A percentile compares a stretch with the other conserved stretches of the same genome.
Conservation (phyloP, 2,888 invertebrate genomes). For the Athalia cordata region DNA sequence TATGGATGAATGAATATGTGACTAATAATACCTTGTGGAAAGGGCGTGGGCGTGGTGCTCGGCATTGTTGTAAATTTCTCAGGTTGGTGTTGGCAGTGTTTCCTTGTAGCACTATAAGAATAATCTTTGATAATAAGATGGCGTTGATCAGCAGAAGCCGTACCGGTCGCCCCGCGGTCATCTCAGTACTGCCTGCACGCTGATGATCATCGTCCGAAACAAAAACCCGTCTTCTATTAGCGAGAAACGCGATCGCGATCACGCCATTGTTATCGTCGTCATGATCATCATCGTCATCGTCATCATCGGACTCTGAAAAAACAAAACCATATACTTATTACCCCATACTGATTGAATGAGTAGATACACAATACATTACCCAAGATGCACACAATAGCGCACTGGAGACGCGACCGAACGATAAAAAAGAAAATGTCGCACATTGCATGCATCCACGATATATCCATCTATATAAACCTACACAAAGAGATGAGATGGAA, state of each 20-base stretch:
- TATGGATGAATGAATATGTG: neutral
- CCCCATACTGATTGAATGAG: no score
- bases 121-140: slow-evolving; percentile 15
- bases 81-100: slow-evolving; percentile 32
- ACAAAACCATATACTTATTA: neutral
- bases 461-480: no score
- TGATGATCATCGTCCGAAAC: slow-evolving; percentile 42
- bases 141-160: slow-evolving; percentile 42
- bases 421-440: no score
- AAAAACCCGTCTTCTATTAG: slow-evolving; percentile 20
- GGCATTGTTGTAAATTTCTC: slow-evolving; percentile 30
- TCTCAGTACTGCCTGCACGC: slow-evolving; percentile 41
- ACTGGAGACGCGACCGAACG: no score
- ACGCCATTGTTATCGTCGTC: slow-evolving; percentile 26
- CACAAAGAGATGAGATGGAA: no score
- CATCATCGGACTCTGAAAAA: neutral
- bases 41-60: slow-evolving; percentile 39
- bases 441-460: no score
- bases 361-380: no score
- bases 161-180: slow-evolving; percentile 44
- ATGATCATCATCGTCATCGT: neutral
- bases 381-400: no score
- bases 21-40: slow-evolving; percentile 21
- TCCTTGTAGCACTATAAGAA: slow-evolving; percentile 20
- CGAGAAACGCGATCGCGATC: slow-evolving; percentile 32